These are phyloP conservation scores for Lepus timidus DNA, from an alignment of 2,113 vertebrate genomes.

Conservation along the genomic window DNA sequence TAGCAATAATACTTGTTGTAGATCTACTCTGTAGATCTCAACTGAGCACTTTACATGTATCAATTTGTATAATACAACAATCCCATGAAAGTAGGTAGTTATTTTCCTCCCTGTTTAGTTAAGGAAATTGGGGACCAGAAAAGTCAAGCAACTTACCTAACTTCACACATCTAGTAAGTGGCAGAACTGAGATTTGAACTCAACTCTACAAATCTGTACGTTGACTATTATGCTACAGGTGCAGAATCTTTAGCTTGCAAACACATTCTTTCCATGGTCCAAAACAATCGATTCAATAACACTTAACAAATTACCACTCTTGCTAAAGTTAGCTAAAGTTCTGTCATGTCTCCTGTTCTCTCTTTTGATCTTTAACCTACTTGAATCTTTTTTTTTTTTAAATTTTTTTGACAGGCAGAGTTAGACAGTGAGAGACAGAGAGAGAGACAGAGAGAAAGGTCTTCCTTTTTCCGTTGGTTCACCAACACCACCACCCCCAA, in stretches of 20 bases:
- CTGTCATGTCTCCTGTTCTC: not conserved
- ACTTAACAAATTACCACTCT: not conserved
- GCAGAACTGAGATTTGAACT: not conserved
- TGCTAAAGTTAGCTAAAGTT: not conserved
- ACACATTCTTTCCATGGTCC: not conserved
- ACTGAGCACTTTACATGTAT: not conserved
- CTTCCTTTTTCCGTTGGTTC: too few species aligned
- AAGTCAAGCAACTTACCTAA: constrained; percentile 44
- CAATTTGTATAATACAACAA: not conserved
- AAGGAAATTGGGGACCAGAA: constrained; percentile 29
- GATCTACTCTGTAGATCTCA: not conserved
- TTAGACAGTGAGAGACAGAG: too few species aligned
- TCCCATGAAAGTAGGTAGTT: not conserved
- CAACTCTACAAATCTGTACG: not conserved
- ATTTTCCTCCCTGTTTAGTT: constrained; percentile 25
- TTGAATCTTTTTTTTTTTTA: not conserved
- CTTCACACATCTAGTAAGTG: not conserved
- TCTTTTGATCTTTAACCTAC: not conserved
- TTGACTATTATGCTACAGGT: constrained; percentile 19
- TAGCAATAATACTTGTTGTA: constrained; percentile 8
- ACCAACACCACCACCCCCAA: too few species aligned
- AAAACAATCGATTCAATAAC: constrained; percentile 9
- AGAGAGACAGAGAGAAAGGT: too few species aligned
- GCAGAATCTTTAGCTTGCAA: not conserved
- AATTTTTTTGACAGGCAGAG: too few species aligned